Evolutionary conservation across 2,113 vertebrate species (phyloP).

Genomic region (Epinephelus fuscoguttatus): DNA sequence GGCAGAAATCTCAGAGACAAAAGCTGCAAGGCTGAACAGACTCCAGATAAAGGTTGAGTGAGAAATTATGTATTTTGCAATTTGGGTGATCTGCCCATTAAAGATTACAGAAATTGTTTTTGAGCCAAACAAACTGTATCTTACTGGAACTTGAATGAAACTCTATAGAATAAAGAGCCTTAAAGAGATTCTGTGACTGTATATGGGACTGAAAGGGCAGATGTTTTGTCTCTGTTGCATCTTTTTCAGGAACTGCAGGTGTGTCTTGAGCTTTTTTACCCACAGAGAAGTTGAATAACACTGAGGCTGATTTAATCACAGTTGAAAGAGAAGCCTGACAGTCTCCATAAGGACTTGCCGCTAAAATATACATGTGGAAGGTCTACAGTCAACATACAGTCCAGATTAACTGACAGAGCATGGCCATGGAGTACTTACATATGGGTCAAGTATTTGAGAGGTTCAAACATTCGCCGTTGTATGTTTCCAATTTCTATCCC

Average conservation of each 20-base stretch:
- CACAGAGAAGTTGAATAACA: constrained; percentile 34
- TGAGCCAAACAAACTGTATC: accelerated
- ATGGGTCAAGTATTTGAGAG: constrained; percentile 92
- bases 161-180: background rate
- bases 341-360: constrained; percentile 1
- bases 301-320: constrained; percentile 26
- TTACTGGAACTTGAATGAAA: background rate
- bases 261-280: background rate
- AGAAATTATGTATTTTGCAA: too few species aligned
- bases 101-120: background rate
- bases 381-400: background rate
- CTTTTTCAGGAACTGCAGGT: constrained; percentile 2
- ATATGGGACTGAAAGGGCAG: background rate
- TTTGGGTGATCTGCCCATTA: background rate
- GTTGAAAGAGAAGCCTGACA: constrained; percentile 31
- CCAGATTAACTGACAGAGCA: background rate
- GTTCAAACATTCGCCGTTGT: constrained; percentile 94
- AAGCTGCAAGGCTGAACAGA: too few species aligned
- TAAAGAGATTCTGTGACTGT: background rate
- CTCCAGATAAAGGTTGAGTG: too few species aligned
- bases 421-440: constrained; percentile 88
- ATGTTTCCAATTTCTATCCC: constrained; percentile 96
- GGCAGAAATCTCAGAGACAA: background rate
- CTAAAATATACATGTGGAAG: background rate
- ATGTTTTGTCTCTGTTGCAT: constrained; percentile 2